Percentiles rank a stretch among this genome's conserved stretches.
Evolutionary conservation across 37 sponge, comb jelly and placozoan genomes (phyloP).

Genomic region (Axinella damicornis): DNA sequence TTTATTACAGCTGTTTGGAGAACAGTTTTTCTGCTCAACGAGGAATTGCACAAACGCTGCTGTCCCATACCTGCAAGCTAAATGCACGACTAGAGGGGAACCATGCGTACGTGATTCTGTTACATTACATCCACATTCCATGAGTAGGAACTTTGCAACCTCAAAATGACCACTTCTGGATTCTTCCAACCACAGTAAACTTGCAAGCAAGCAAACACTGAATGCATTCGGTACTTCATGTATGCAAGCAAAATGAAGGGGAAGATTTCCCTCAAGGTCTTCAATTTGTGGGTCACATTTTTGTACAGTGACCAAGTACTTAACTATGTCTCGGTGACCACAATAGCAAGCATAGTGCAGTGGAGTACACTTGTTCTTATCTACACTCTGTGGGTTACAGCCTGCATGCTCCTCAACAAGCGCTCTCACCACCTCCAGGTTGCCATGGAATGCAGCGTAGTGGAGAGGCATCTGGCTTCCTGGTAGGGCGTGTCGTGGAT

Average conservation of each 20-base stretch:
- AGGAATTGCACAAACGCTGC: not conserved
- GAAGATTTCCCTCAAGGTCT: not conserved
- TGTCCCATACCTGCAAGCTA: not conserved
- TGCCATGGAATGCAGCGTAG: slow-evolving; percentile 8
- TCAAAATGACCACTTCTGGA: no score
- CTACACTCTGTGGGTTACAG: not conserved
- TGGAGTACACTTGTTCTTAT: not conserved
- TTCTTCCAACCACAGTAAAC: no score
- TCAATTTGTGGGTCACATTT: not conserved
- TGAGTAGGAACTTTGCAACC: no score
- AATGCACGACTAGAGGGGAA: slow-evolving; percentile 4
- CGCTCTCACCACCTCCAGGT: not conserved
- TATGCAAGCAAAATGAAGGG: slow-evolving; percentile 11
- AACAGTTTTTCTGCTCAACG: slow-evolving; percentile 4
- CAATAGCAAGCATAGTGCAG: slow-evolving; percentile 4
- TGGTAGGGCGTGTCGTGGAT: slow-evolving; percentile 51
- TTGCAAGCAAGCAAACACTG: no score
- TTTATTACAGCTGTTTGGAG: slow-evolving; percentile 5
- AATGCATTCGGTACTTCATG: not conserved
- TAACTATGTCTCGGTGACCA: slow-evolving; percentile 1
- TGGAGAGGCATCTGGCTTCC: not conserved
- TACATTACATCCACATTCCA: no score
- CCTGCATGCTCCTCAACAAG: not conserved
- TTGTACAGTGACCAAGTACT: not conserved
- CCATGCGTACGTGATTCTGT: not conserved